These are phyloP conservation scores for Chrysoperla carnea DNA, from an alignment of 1,140 invertebrate genomes.

Conservation along the genomic window DNA sequence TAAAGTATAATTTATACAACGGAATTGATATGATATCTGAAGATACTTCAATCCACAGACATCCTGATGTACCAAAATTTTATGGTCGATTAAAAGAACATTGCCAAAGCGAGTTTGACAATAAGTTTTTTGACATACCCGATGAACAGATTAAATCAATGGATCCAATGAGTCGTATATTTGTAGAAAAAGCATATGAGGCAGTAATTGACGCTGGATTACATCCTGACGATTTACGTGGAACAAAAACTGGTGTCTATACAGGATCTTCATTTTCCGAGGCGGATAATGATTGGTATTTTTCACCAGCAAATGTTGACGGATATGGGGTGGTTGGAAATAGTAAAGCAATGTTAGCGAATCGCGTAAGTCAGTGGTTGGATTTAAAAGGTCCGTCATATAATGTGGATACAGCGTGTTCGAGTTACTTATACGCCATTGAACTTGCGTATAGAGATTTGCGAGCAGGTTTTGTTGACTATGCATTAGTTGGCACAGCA, in stretches of 20 bases:
- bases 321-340: slow-evolving; percentile 53
- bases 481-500: slow-evolving; percentile 70
- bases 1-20: too few relatives aligned
- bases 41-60: not conserved
- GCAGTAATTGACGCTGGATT: slow-evolving; percentile 74
- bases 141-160: slow-evolving; percentile 68
- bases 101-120: too few relatives aligned
- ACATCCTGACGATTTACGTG: slow-evolving; percentile 36
- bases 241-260: slow-evolving; percentile 63
- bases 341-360: slow-evolving; percentile 74
- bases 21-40: too few relatives aligned
- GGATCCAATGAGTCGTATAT: slow-evolving; percentile 74
- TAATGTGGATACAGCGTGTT: slow-evolving; percentile 77
- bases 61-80: too few relatives aligned
- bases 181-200: slow-evolving; percentile 73
- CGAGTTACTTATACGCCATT: slow-evolving; percentile 70
- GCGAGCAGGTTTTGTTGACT: slow-evolving; percentile 58
- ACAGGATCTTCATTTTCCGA: slow-evolving; percentile 66
- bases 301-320: slow-evolving; percentile 35
- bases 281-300: slow-evolving; percentile 49
- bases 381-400: slow-evolving; percentile 61
- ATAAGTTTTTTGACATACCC: slow-evolving; percentile 45
- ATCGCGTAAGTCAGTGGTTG: slow-evolving; percentile 65
- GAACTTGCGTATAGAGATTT: slow-evolving; percentile 67
- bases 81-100: too few relatives aligned